These are phyloP conservation scores for Eupithecia pulchellata DNA, from an alignment of 2,888 invertebrate genomes.

Conservation along the genomic window DNA sequence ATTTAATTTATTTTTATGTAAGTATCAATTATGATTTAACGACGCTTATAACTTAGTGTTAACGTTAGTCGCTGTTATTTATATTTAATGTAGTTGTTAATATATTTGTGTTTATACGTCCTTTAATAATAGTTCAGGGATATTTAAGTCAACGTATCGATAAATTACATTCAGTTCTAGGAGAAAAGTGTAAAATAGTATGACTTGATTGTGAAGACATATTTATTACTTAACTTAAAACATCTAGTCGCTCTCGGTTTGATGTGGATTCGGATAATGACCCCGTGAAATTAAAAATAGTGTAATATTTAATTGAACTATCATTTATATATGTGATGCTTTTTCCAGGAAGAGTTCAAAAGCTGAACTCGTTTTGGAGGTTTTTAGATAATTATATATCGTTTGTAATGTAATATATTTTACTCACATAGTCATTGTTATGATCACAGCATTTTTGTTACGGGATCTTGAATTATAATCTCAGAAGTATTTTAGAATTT, in stretches of 20 bases:
- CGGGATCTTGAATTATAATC: slow-evolving; percentile 48
- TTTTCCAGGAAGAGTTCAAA: neutral
- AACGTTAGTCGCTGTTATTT: slow-evolving; percentile 57
- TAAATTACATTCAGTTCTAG: neutral
- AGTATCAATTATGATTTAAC: slow-evolving; percentile 54
- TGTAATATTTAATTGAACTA: neutral
- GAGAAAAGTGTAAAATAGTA: neutral
- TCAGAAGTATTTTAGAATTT: slow-evolving; percentile 51
- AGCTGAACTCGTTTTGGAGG: neutral
- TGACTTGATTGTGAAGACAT: neutral
- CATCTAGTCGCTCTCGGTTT: slow-evolving; percentile 4
- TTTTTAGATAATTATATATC: slow-evolving; percentile 11
- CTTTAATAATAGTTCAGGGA: slow-evolving; percentile 37
- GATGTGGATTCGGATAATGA: slow-evolving; percentile 1
- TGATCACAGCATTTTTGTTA: slow-evolving; percentile 55
- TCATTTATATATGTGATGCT: slow-evolving; percentile 10
- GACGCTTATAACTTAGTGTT: slow-evolving; percentile 57
- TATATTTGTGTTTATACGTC: slow-evolving; percentile 46
- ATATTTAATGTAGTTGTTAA: slow-evolving; percentile 53
- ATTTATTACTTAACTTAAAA: neutral
- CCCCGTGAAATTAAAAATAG: neutral
- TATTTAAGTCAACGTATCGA: slow-evolving; percentile 7
- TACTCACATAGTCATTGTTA: slow-evolving; percentile 16
- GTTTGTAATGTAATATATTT: slow-evolving; percentile 9
- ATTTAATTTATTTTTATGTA: slow-evolving; percentile 54